Base-by-base conservation (phyloP, 2,113 vertebrate species). In the Colius striatus region DNA sequence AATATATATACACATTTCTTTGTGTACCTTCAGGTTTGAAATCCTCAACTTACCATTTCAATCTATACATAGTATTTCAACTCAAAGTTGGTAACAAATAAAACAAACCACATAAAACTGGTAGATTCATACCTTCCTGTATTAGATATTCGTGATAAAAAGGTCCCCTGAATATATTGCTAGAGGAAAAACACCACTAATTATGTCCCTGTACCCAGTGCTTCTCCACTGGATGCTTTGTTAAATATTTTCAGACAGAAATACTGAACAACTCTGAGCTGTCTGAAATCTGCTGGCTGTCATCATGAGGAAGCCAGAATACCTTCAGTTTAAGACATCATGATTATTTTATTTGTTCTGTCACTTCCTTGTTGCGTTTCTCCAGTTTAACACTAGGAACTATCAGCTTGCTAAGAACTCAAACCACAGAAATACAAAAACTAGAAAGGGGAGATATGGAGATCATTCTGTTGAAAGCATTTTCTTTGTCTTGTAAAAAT, bases 401-500 rank as follows among this genome's bases (percentile, higher is more conserved):
- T 12, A 71, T 21, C 92, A 90, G 27, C 72, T 72, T n/a, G 82
- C 70, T 89, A 53, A 67, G 86, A 90, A 70, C 48, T 72, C 87
- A 32, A 43, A 73, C 29, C 78, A 86, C 45, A 65, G 47, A 86
- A 34, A 62, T 54, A 87, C 74, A 82, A 75, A 78, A 57, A 77
- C 8, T 36, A 34, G 77, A 53, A 89, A 67, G 15, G 23, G 6
- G 4, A 84, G 21, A 32, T 27, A 66, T 1, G 11, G 51, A 89
- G 18, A 53, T 48, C 5, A 30, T 9, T 65, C 32, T 79, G 21
- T 38, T 72, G 27, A 65, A 94, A 87, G 57, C n/a, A 67, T 58
- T 91, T 87, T 62, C 85, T 97, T 63, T 50, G 20, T 68, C 85
- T 92, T 62, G 60, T 68, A 85, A 83, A 91, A 91, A 77, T 65